Base-by-base conservation (phyloP, 2,888 invertebrate species). In the Sesia bembeciformis region DNA sequence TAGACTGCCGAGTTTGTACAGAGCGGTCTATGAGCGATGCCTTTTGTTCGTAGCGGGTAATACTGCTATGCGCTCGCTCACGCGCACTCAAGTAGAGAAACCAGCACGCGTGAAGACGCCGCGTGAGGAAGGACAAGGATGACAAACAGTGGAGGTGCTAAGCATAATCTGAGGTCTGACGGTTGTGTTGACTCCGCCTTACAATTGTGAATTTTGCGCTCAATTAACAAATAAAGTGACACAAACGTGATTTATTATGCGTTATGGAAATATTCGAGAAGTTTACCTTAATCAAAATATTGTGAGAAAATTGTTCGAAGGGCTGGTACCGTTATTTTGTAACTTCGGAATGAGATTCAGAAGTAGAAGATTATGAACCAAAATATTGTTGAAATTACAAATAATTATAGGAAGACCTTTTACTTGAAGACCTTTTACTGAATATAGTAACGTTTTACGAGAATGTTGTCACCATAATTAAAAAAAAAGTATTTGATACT, bases 81-180 rank as follows among this genome's bases (percentile, higher is more conserved):
- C 65, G 72, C 69, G 81, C 81, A 81, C 78, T 81, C 78, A 66
- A 78, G 79, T 78, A 60, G 76, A 78, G 78, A 81, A 81, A 78
- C 74, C 78, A 80, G 76, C 70, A 76, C 72, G 79, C 81, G 78
- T 80, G 76, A 82, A 80, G 78, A 74, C 54, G 58, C 56, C 57
- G 60, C 58, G 58, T 61, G 62, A 68, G 70, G 63, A 70, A 70
- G 73, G 72, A 70, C 76, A 78, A 81, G 78, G 76, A 74, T 72
- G 64, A 69, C 68, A 72, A 73, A 73, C 64, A 72, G 64, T 62
- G 54, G 60, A 78, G 76, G 82, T 77, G 84, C 71, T 74, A 84
- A 74, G 74, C 70, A 79, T 79, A 73, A 81, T 52, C 42, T 51
- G 41, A 52, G 55, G 51, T 40, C 52, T 58, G 56, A 52, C 59